A percentile compares a stretch with the other conserved stretches of the same genome.
These are phyloP conservation scores for Eciton burchellii DNA, from an alignment of 1,140 invertebrate genomes.

Conservation along the genomic window DNA sequence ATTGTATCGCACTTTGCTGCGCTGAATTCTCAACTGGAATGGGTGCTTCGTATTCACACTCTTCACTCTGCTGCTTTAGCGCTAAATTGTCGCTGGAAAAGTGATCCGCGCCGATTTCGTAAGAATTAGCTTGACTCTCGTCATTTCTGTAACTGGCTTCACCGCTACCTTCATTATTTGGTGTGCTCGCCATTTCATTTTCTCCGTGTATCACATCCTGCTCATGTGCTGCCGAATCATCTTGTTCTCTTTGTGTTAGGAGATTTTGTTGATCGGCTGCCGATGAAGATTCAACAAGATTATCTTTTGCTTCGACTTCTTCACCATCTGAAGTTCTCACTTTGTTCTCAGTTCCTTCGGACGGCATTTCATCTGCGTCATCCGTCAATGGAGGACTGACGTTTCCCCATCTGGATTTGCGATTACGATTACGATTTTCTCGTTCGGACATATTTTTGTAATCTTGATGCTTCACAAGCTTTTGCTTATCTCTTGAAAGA, in stretches of 20 bases:
- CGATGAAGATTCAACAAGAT: not conserved
- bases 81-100: conserved; percentile 28
- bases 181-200: conserved; percentile 24
- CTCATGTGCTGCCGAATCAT: conserved; percentile 12
- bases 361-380: conserved; percentile 61
- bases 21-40: conserved; percentile 60
- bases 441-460: conserved; percentile 70
- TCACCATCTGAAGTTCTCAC: not conserved
- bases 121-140: not conserved
- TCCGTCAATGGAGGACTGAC: conserved; percentile 79
- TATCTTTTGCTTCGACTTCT: conserved; percentile 5
- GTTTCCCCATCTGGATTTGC: conserved; percentile 84
- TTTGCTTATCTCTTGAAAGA: conserved; percentile 64
- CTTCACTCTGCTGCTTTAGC: conserved; percentile 42
- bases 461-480: conserved; percentile 61
- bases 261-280: conserved; percentile 8
- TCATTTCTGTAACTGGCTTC: conserved; percentile 27
- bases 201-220: conserved; percentile 29
- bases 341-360: conserved; percentile 35
- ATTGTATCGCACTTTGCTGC: conserved; percentile 48
- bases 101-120: conserved; percentile 34
- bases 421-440: conserved; percentile 78
- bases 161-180: conserved; percentile 3
- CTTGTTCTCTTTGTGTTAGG: conserved; percentile 10
- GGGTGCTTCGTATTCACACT: conserved; percentile 47